These are phyloP conservation scores for Eupithecia pulchellata DNA, from an alignment of 2,888 invertebrate genomes.

Conservation along the genomic window DNA sequence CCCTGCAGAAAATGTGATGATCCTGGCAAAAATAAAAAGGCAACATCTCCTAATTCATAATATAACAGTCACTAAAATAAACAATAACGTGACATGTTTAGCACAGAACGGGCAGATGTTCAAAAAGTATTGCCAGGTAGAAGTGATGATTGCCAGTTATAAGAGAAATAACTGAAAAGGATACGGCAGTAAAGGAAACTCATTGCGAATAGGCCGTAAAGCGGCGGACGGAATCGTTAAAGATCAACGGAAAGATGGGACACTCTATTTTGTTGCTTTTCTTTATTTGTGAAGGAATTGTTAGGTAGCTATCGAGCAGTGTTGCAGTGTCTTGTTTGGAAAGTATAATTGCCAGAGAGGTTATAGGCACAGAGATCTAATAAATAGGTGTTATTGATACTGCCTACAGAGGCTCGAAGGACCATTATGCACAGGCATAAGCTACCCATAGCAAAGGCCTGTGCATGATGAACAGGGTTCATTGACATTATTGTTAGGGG, in stretches of 20 bases:
- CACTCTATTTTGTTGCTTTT: background rate
- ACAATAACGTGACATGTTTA: constrained; percentile 27
- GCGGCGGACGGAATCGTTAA: constrained; percentile 60
- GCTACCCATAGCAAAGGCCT: too few relatives aligned
- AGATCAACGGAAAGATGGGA: constrained; percentile 39
- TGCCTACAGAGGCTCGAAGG: too few relatives aligned
- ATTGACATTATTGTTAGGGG: too few relatives aligned
- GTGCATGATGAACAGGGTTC: too few relatives aligned
- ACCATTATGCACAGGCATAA: too few relatives aligned
- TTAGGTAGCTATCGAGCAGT: background rate
- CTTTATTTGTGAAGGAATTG: background rate
- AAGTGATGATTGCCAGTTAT: constrained; percentile 35
- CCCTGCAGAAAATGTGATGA: background rate
- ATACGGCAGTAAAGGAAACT: constrained; percentile 71
- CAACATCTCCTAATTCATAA: constrained; percentile 11
- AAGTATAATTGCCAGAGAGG: background rate
- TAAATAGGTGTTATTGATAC: too few relatives aligned
- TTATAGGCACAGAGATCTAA: too few relatives aligned
- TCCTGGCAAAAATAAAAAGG: background rate
- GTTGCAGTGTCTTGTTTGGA: background rate
- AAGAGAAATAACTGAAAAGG: constrained; percentile 62
- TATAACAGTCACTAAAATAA: constrained; percentile 20
- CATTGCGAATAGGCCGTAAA: constrained; percentile 79
- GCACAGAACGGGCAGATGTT: constrained; percentile 28
- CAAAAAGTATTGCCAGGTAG: constrained; percentile 32